Evolutionary conservation across 1,140 invertebrate species (phyloP).

Genomic region (Laupala kohalensis): DNA sequence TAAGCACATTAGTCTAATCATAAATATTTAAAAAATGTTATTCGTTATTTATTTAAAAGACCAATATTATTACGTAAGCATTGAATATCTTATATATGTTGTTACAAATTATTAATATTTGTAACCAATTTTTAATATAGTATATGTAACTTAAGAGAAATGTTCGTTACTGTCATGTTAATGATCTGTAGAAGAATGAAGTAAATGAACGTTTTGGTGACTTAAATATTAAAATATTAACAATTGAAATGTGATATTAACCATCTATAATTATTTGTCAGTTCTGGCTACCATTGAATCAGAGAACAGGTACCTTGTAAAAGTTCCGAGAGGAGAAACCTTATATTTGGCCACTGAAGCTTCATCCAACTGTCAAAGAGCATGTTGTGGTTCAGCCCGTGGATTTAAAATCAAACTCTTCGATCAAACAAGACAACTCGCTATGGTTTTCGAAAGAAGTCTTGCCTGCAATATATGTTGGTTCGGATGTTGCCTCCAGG

Average conservation of each 20-base stretch:
- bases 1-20: conserved; percentile 24
- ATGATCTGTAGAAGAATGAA: background rate
- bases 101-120: background rate
- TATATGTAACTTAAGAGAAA: background rate
- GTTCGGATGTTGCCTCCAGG: conserved; percentile 14
- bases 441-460: conserved; percentile 38
- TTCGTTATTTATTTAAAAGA: background rate
- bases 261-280: background rate
- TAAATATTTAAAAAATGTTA: background rate
- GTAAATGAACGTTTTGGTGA: too few relatives aligned
- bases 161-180: background rate
- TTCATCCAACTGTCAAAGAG: conserved; percentile 36
- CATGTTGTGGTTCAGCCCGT: conserved; percentile 41
- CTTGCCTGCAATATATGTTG: conserved; percentile 26
- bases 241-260: too few relatives aligned
- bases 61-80: background rate
- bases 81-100: background rate
- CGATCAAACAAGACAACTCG: conserved; percentile 48
- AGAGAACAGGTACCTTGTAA: conserved; percentile 47
- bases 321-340: conserved; percentile 43
- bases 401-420: conserved; percentile 43
- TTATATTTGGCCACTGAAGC: conserved; percentile 45
- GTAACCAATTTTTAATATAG: background rate
- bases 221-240: too few relatives aligned
- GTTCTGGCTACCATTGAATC: conserved; percentile 27